Conservation (phyloP, 2,888 invertebrate species). For the Bimastos eiseni region DNA sequence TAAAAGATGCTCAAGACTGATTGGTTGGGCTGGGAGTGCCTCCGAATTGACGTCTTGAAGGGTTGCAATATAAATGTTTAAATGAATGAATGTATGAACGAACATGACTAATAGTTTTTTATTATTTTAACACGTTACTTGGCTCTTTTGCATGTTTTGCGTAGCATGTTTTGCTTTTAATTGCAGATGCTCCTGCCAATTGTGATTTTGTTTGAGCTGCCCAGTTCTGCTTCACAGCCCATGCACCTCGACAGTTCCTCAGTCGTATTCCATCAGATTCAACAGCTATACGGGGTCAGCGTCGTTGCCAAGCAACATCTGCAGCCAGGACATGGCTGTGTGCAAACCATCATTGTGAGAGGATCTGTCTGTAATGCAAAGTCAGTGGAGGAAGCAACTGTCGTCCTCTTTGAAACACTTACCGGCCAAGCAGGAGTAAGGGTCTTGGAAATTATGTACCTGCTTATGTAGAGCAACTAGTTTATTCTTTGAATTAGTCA, state of each 20-base stretch:
- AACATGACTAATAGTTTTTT: no score
- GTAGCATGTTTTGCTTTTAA: background rate
- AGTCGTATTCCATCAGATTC: slow-evolving; percentile 76
- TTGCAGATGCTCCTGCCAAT: slow-evolving; percentile 82
- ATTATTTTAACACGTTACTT: no score
- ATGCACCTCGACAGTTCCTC: background rate
- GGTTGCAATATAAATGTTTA: no score
- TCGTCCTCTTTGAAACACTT: slow-evolving; percentile 58
- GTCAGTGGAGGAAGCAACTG: slow-evolving; percentile 84
- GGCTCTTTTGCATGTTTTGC: no score
- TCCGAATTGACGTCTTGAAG: no score
- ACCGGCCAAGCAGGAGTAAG: slow-evolving; percentile 54
- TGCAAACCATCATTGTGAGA: slow-evolving; percentile 75
- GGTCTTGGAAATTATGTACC: slow-evolving; percentile 7
- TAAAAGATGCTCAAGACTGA: no score
- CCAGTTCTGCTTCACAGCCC: slow-evolving; percentile 35
- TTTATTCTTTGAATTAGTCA: background rate
- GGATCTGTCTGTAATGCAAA: slow-evolving; percentile 88
- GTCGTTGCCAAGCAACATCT: slow-evolving; percentile 76
- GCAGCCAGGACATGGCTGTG: slow-evolving; percentile 67
- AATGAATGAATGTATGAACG: no score
- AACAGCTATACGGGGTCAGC: slow-evolving; percentile 85
- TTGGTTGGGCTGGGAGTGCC: no score
- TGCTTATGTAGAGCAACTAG: background rate
- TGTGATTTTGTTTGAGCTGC: slow-evolving; percentile 86